phyloP scores from a whole-genome alignment of 2,797 vertebrate genomes.

The Petrocephalus schoutedeni region DNA sequence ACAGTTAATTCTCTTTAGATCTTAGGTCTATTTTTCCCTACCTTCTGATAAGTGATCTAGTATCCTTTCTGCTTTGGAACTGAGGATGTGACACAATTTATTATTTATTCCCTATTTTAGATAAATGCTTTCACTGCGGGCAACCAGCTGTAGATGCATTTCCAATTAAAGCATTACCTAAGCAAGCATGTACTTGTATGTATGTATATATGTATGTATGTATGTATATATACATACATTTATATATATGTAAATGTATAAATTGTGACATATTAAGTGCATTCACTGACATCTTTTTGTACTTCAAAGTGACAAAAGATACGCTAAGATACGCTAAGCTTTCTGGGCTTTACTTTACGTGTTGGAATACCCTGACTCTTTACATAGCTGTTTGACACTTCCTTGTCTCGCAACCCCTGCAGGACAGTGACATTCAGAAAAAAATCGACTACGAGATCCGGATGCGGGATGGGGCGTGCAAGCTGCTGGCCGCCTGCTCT shows the following conservation, averaged over 20 bases:
- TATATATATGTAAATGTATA: too few relatives aligned
- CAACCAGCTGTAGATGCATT: slow-evolving; percentile 30
- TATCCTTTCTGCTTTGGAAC: slow-evolving; percentile 28
- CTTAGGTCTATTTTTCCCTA: not conserved
- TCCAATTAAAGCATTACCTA: slow-evolving; percentile 15
- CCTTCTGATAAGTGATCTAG: slow-evolving; percentile 45
- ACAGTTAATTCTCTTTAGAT: not conserved
- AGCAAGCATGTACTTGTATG: not conserved
- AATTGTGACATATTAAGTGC: not conserved
- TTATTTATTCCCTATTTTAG: slow-evolving; percentile 27
- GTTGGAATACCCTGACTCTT: not conserved
- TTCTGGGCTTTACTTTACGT: not conserved
- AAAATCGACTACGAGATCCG: slow-evolving; percentile 91
- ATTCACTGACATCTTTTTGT: not conserved
- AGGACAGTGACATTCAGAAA: slow-evolving; percentile 90
- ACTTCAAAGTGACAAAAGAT: not conserved
- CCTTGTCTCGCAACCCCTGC: slow-evolving; percentile 14
- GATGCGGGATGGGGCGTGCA: slow-evolving; percentile 86
- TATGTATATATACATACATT: too few relatives aligned
- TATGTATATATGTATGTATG: too few relatives aligned
- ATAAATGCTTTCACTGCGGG: slow-evolving; percentile 20
- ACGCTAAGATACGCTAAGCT: not conserved
- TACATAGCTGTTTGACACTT: not conserved
- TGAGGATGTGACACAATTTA: slow-evolving; percentile 32
- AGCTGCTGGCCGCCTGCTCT: slow-evolving; percentile 83